phyloP scores from a whole-genome alignment of 1,140 invertebrate species.

The Leptinotarsa texana region DNA sequence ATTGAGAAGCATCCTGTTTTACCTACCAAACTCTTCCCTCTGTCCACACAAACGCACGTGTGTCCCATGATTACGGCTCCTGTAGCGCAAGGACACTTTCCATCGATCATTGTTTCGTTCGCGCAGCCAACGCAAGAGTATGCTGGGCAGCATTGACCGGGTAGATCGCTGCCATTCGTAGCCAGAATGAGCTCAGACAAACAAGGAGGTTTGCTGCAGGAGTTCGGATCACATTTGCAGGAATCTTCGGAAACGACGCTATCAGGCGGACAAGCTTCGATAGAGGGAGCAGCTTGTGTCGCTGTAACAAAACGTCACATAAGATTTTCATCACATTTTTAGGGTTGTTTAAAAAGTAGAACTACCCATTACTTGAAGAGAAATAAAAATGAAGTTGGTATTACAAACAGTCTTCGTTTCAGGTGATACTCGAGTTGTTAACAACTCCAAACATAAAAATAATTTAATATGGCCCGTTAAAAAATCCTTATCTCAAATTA shows the following conservation, averaged over 20 bases:
- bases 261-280: slow-evolving; percentile 47
- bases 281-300: slow-evolving; percentile 38
- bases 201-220: slow-evolving; percentile 46
- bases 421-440: no score
- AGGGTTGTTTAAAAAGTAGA: no score
- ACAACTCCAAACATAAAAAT: no score
- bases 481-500: no score
- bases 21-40: slow-evolving; percentile 37
- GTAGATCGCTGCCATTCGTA: slow-evolving; percentile 35
- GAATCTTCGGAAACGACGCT: slow-evolving; percentile 40
- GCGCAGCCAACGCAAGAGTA: slow-evolving; percentile 48
- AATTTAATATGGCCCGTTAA: no score
- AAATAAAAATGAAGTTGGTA: no score
- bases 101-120: slow-evolving; percentile 41
- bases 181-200: slow-evolving; percentile 34
- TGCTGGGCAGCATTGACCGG: slow-evolving; percentile 48
- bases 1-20: not conserved
- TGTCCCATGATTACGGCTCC: slow-evolving; percentile 43
- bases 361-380: no score
- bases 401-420: no score
- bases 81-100: slow-evolving; percentile 48
- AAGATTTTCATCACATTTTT: no score
- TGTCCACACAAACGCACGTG: slow-evolving; percentile 47
- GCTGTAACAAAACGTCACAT: slow-evolving; percentile 33
- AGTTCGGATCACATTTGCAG: slow-evolving; percentile 45